These are phyloP conservation scores for Neomorphus geoffroyi DNA, from an alignment of 2,797 vertebrate species.

Conservation along the genomic window DNA sequence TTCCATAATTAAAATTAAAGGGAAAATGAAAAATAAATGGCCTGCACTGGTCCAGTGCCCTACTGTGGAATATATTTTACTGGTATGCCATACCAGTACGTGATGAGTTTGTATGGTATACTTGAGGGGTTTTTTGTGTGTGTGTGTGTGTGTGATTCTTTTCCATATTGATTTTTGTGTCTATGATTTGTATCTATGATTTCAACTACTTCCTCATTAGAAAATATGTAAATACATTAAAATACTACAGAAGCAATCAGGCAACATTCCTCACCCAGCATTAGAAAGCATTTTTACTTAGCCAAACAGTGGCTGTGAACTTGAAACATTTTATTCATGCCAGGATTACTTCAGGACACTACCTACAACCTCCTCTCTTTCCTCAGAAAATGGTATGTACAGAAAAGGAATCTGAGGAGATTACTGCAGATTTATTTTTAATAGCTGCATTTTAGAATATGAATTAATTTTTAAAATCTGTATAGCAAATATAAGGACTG, in stretches of 20 bases:
- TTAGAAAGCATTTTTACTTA: background rate
- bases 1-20: slow-evolving; percentile 80
- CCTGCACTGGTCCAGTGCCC: slow-evolving; percentile 45
- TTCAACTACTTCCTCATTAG: background rate
- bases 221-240: background rate
- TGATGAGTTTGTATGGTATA: background rate
- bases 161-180: background rate
- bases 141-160: background rate
- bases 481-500: background rate
- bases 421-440: slow-evolving; percentile 39
- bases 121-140: too few species aligned
- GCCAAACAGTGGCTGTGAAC: background rate
- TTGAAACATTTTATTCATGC: background rate
- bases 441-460: background rate
- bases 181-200: background rate
- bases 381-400: background rate
- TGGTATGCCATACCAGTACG: background rate
- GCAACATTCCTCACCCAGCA: background rate
- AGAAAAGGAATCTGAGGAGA: background rate
- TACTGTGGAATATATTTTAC: slow-evolving; percentile 14
- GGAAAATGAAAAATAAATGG: slow-evolving; percentile 75
- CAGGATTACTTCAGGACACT: background rate
- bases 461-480: slow-evolving; percentile 10
- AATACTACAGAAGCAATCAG: background rate
- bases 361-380: background rate